These are phyloP conservation scores for Pantherophis alleghaniensis DNA, from an alignment of 2,797 vertebrate genomes.

Conservation along the genomic window DNA sequence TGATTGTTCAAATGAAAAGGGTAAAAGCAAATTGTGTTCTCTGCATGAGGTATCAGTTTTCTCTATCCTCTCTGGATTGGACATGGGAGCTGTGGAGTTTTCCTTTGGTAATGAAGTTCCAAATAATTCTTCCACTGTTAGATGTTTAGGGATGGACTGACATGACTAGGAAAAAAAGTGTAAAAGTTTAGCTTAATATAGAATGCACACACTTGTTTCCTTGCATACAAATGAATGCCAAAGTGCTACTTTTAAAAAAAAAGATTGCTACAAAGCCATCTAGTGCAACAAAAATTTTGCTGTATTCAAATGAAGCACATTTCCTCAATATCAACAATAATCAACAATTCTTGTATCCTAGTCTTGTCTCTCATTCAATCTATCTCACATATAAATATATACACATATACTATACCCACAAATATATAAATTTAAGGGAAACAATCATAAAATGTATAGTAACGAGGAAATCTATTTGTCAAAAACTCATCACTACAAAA, in stretches of 20 bases:
- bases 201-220: not conserved
- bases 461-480: not conserved
- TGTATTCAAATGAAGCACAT: not conserved
- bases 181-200: conserved; percentile 23
- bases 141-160: conserved; percentile 87
- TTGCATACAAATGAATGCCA: accelerated
- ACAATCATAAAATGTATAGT: not conserved
- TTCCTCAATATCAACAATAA: not conserved
- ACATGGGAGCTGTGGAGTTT: conserved; percentile 66
- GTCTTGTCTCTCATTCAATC: not conserved
- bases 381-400: not conserved
- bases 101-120: conserved; percentile 91
- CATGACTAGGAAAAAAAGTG: conserved; percentile 71
- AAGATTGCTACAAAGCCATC: not conserved
- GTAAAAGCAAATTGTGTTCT: conserved; percentile 73
- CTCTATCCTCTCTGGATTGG: conserved; percentile 71
- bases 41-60: conserved; percentile 70
- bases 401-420: not conserved
- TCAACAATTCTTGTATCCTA: not conserved
- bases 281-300: not conserved
- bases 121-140: conserved; percentile 96
- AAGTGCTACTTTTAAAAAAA: not conserved
- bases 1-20: conserved; percentile 78
- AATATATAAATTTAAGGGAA: not conserved
- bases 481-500: not conserved